These are phyloP conservation scores for Gambusia affinis DNA, from an alignment of 2,113 vertebrate species.

Conservation along the genomic window DNA sequence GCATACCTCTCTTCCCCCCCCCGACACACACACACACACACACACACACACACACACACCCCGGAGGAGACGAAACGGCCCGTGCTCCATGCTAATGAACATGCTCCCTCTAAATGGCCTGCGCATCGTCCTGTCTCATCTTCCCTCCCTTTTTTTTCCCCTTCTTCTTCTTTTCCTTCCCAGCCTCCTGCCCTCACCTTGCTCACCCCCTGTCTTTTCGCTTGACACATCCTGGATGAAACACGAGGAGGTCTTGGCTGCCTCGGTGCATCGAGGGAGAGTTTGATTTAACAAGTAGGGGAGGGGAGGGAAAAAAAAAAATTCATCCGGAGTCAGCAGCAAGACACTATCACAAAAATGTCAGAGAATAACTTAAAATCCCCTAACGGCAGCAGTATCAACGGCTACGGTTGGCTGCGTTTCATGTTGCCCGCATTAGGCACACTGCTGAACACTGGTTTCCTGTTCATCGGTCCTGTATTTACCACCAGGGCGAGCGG, in stretches of 20 bases:
- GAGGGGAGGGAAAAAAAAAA: conserved; percentile 2
- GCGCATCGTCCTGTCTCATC: conserved; percentile 39
- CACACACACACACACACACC: background rate
- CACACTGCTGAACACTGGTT: conserved; percentile 37
- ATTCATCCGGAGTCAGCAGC: conserved; percentile 39
- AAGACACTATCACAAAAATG: conserved; percentile 52
- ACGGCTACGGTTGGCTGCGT: conserved; percentile 58
- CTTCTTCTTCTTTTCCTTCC: conserved; percentile 15
- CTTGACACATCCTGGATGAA: conserved; percentile 74
- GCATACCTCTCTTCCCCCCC: conserved; percentile 33
- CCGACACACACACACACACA: no score
- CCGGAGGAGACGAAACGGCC: conserved; percentile 42
- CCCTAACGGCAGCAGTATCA: conserved; percentile 56
- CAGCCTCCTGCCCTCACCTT: conserved; percentile 56
- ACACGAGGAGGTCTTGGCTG: conserved; percentile 58
- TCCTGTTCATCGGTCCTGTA: conserved; percentile 37
- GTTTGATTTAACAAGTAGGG: conserved; percentile 57
- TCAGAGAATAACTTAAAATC: conserved; percentile 52
- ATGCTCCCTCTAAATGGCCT: conserved; percentile 68
- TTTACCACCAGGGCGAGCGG: conserved; percentile 26
- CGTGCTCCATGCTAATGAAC: conserved; percentile 78
- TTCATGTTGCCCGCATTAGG: conserved; percentile 55
- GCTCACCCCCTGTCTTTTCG: conserved; percentile 57
- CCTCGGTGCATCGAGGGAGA: conserved; percentile 51
- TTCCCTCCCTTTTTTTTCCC: conserved; percentile 11